These are phyloP conservation scores for Chrysolophus pictus DNA, from an alignment of 2,797 vertebrate species.

Conservation along the genomic window DNA sequence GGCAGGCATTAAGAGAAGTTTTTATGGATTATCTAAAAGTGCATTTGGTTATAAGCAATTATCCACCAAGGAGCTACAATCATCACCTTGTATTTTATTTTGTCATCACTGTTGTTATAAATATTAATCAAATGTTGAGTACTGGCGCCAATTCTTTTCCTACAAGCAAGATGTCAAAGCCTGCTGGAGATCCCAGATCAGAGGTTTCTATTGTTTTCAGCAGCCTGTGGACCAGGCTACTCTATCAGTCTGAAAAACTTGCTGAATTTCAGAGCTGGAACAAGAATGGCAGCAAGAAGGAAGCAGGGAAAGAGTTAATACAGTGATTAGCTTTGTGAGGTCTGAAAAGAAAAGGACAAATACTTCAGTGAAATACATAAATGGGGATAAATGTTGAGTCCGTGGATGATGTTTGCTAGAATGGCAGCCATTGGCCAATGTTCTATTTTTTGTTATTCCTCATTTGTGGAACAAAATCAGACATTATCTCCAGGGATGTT, in stretches of 20 bases:
- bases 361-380: background rate
- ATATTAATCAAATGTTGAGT: background rate
- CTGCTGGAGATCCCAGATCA: background rate
- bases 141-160: background rate
- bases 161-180: background rate
- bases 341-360: background rate
- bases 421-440: background rate
- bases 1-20: background rate
- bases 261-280: background rate
- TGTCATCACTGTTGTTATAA: background rate
- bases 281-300: background rate
- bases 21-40: background rate
- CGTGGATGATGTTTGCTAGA: background rate
- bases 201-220: background rate
- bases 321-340: background rate
- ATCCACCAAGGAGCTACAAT: background rate
- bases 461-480: constrained; percentile 54
- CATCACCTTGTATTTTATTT: background rate
- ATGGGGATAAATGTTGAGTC: background rate
- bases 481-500: constrained; percentile 47
- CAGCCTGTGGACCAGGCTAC: fast-evolving
- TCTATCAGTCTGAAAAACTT: background rate
- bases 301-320: background rate
- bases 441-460: constrained; percentile 55
- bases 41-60: background rate